A percentile compares a stretch with the other conserved stretches of the same genome.
Evolutionary conservation across 2,113 vertebrate species (phyloP).

Genomic region (Antechinus flavipes): DNA sequence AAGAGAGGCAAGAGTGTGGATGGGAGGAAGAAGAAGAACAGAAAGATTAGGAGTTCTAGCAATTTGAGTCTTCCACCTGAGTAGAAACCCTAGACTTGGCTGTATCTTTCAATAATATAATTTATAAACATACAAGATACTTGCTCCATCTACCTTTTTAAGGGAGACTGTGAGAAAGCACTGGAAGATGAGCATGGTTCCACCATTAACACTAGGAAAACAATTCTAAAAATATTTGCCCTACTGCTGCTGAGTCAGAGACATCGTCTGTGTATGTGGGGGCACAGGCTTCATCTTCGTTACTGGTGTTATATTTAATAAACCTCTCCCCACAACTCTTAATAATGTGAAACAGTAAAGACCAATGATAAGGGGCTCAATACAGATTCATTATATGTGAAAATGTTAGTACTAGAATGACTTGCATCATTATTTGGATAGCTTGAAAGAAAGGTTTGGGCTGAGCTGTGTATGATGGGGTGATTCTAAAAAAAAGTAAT

Average conservation of each 20-base stretch:
- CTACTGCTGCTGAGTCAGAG: rapidly evolving
- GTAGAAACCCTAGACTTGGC: not conserved
- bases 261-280: not conserved
- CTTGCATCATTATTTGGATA: too few relatives aligned
- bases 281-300: not conserved
- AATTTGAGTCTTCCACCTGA: not conserved
- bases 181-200: rapidly evolving
- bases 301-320: not conserved
- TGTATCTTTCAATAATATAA: not conserved
- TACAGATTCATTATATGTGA: too few relatives aligned
- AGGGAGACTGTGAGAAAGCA: not conserved
- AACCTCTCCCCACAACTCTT: not conserved
- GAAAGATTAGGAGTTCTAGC: not conserved
- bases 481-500: too few relatives aligned
- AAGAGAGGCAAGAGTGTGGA: not conserved
- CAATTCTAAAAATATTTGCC: not conserved
- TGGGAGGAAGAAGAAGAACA: not conserved
- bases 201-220: not conserved
- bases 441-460: too few relatives aligned
- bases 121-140: not conserved
- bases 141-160: not conserved
- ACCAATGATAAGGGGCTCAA: too few relatives aligned
- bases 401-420: too few relatives aligned
- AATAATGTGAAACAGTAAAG: not conserved
- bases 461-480: too few relatives aligned